A percentile compares a stretch with the other conserved stretches of the same genome.
Conservation (phyloP, 2,888 invertebrate species). For the Barypeithes pellucidus region DNA sequence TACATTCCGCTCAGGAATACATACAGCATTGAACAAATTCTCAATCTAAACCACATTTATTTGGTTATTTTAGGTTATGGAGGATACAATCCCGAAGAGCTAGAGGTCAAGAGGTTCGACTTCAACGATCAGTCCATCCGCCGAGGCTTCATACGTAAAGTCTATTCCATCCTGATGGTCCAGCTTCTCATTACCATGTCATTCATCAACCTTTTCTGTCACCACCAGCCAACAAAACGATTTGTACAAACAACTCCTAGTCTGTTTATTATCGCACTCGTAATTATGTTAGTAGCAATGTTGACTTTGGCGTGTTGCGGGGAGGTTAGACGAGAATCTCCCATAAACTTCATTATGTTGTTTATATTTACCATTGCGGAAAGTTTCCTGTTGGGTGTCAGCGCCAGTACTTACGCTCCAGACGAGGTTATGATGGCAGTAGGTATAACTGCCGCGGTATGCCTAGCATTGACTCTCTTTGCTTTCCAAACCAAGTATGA, state of each 20-base stretch:
- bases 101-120: constrained; percentile 80
- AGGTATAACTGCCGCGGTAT: constrained; percentile 90
- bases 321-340: constrained; percentile 85
- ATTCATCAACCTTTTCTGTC: constrained; percentile 85
- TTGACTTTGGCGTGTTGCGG: constrained; percentile 92
- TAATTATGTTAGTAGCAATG: constrained; percentile 78
- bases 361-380: constrained; percentile 89
- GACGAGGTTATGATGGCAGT: constrained; percentile 86
- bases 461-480: constrained; percentile 89
- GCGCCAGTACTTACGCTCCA: constrained; percentile 74
- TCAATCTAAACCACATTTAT: background rate
- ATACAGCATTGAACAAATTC: too few relatives aligned
- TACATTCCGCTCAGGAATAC: too few relatives aligned
- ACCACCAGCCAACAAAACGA: constrained; percentile 74
- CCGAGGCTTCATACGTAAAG: constrained; percentile 84
- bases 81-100: constrained; percentile 70
- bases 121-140: constrained; percentile 83
- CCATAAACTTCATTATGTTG: constrained; percentile 91
- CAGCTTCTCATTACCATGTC: constrained; percentile 87
- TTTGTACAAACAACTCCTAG: constrained; percentile 76
- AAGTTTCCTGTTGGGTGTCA: constrained; percentile 84
- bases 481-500: constrained; percentile 88
- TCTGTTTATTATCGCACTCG: constrained; percentile 72
- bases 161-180: constrained; percentile 87
- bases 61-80: constrained; percentile 62